Percentiles rank a stretch among this genome's conserved stretches.
phyloP scores from a whole-genome alignment of 2,797 vertebrate genomes.

The Cirrhinus molitorella region DNA sequence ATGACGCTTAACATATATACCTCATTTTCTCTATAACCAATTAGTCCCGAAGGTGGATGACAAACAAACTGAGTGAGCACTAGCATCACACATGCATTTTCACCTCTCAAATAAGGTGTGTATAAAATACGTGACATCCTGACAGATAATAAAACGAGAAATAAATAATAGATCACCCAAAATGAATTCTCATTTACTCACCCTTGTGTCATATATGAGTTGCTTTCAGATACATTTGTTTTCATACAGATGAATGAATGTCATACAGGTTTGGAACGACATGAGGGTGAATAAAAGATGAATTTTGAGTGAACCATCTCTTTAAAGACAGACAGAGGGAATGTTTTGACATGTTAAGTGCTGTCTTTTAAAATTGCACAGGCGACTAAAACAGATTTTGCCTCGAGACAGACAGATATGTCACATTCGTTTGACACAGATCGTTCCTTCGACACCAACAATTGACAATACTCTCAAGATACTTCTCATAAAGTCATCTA shows the following conservation, averaged over 20 bases:
- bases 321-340: neutral
- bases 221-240: neutral
- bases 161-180: neutral
- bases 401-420: slow-evolving; percentile 37
- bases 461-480: slow-evolving; percentile 35
- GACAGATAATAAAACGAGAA: neutral
- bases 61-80: neutral
- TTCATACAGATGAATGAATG: neutral
- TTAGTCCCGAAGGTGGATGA: neutral
- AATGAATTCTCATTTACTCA: neutral
- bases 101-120: neutral
- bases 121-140: slow-evolving; percentile 29
- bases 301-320: neutral
- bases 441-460: slow-evolving; percentile 35
- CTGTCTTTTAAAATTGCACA: slow-evolving; percentile 20
- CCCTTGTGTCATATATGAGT: neutral
- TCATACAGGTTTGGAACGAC: neutral
- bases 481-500: slow-evolving; percentile 36
- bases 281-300: slow-evolving; percentile 19
- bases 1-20: neutral
- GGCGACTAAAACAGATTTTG: slow-evolving; percentile 15
- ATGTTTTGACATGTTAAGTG: slow-evolving; percentile 8
- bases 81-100: slow-evolving; percentile 31
- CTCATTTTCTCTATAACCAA: neutral
- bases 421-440: slow-evolving; percentile 53